Base-by-base conservation (phyloP, 2,888 invertebrate species). In the Molorchus minor region DNA sequence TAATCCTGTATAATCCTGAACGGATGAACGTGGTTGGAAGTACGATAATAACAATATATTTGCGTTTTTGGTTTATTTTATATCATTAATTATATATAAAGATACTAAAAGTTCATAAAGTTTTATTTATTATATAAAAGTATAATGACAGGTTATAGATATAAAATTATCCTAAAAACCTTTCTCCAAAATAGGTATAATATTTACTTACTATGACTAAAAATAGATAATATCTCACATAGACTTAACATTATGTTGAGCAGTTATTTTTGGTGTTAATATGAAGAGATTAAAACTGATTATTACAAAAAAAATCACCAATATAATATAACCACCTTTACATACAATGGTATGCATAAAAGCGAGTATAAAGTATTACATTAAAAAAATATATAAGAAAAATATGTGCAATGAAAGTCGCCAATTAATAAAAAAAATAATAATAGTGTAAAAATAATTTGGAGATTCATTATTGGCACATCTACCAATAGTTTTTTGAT, bases 241-340 rank as follows among this genome's bases (percentile, higher is more conserved):
- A 56, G 58, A 61, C 49, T 44, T 60, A 56, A 49, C 58, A 19
- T 19, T 49, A 56, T 61, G 57, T 67, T 67, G 67, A 67, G 67
- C 67, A 67, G 61, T 64, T 45, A 25, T 47, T 44, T 67, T 67
- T 67, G 64, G 64, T 67, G 67, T 61, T 65, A 61, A 58, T 62
- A 56, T 65, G 38, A 62, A 43, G 35, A 47, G 15, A 78, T 79
- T 0, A 69, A 74, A 62, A 29, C 68, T 58, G 75, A 82, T 67
- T 76, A 80, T 35, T 85, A 3, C 82, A 80, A n/a, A n/a, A n/a
- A n/a, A n/a, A 66, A 64, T 75, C 62, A 81, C 83, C 13, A 38
- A 25, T 47, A n/a, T 5, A 25, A 25, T 25, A 25, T 12, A 51
- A 51, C 33, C 19, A 12, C 3, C 40, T 20, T 20, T 40, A 29